A percentile compares a stretch with the other conserved stretches of the same genome.
Evolutionary conservation across 2,113 vertebrate genomes (phyloP).

Genomic region (Elachura formosa): DNA sequence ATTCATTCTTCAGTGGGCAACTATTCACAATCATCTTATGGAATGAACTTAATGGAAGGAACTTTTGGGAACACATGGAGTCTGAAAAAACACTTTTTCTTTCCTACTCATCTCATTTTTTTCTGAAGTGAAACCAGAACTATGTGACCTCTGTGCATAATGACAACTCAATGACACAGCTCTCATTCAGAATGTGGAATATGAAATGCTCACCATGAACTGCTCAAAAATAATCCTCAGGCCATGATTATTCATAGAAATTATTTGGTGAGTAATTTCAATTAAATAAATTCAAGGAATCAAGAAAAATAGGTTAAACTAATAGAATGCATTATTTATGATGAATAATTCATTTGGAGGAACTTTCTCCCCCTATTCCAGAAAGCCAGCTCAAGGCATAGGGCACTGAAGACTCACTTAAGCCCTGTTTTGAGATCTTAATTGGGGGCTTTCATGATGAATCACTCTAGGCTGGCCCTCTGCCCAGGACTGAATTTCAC

Average conservation of each 20-base stretch:
- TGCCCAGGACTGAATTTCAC: slow-evolving; percentile 40
- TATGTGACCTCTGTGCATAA: slow-evolving; percentile 21
- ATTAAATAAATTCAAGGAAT: slow-evolving; percentile 60
- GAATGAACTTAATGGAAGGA: not conserved
- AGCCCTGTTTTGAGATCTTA: slow-evolving; percentile 27
- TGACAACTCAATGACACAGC: slow-evolving; percentile 26
- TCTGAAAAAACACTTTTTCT: not conserved
- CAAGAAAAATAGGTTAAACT: slow-evolving; percentile 34
- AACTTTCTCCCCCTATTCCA: not conserved
- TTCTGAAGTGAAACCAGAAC: not conserved
- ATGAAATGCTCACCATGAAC: not conserved
- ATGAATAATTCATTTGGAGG: slow-evolving; percentile 39
- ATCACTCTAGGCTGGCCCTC: slow-evolving; percentile 17
- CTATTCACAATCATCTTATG: not conserved
- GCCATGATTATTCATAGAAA: slow-evolving; percentile 63
- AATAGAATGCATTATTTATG: slow-evolving; percentile 39
- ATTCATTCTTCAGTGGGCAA: not conserved
- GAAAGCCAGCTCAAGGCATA: slow-evolving; percentile 1
- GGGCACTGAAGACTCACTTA: slow-evolving; percentile 1
- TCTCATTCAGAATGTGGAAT: slow-evolving; percentile 19
- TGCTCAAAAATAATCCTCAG: slow-evolving; percentile 45
- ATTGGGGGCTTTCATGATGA: slow-evolving; percentile 13
- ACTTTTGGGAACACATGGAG: not conserved
- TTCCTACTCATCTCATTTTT: not conserved
- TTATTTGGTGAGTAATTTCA: slow-evolving; percentile 65